phyloP scores from a whole-genome alignment of 2,797 vertebrate genomes.

The Sphenopsis melanotis region DNA sequence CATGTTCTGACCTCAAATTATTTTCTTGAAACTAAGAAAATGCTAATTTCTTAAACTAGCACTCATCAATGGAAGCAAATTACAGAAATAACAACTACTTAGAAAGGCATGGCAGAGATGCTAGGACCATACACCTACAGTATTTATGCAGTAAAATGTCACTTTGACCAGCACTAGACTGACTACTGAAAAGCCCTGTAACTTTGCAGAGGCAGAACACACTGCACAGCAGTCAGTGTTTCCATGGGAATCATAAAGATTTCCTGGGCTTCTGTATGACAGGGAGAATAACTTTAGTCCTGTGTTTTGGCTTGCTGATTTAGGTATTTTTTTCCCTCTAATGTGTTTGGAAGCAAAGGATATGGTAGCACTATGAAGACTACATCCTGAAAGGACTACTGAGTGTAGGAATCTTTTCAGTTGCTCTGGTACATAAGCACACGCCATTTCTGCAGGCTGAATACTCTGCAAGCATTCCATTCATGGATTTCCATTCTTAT shows the following conservation, averaged over 20 bases:
- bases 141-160: not conserved
- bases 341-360: not conserved
- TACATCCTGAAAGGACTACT: not conserved
- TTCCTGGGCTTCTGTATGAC: not conserved
- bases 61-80: not conserved
- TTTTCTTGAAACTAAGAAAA: not conserved
- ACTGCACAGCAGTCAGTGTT: not conserved
- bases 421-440: not conserved
- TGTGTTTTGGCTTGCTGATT: not conserved
- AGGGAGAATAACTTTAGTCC: not conserved
- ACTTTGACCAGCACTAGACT: not conserved
- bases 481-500: not conserved
- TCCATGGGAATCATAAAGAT: constrained; percentile 2
- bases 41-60: not conserved
- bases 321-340: not conserved
- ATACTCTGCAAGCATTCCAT: not conserved
- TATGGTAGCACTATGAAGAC: not conserved
- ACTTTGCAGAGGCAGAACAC: not conserved
- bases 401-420: not conserved
- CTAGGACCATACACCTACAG: not conserved
- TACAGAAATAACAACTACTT: not conserved
- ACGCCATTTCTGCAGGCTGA: not conserved
- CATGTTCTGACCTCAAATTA: not conserved
- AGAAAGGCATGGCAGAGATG: not conserved
- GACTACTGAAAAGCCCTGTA: not conserved